Evolutionary conservation across 2,888 invertebrate genomes (phyloP), one percentile per base, ranked within the genome.

Genomic region (Diloba caeruleocephala): DNA sequence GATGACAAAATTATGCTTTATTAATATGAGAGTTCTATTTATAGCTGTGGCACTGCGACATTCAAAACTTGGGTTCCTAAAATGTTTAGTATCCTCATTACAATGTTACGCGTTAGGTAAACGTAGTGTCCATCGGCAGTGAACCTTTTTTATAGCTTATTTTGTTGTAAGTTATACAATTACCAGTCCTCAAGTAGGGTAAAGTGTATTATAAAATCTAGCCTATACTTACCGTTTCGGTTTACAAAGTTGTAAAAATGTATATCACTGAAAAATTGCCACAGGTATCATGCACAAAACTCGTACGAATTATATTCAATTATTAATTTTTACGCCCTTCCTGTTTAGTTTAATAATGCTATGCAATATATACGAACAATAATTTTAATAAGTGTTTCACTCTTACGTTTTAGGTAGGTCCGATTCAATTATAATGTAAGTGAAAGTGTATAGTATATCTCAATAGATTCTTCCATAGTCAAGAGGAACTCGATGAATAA

Each of bases 341-440:
- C 51, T 71, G 50, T 74, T 73, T 71, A 65, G 65, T 68, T 68
- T 26, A 48, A 74, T 74, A 71, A 76, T 75, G 69, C 71, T 82
- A 84, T 78, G 85, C 84, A 88, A 88, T 86, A 85, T 83, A 85
- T 82, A 83, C 84, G 90, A 92, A 91, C 90, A 90, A 90, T 91
- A 88, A 84, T 82, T 71, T 76, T 71, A 68, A 53, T 78, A 71
- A 78, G 81, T 66, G 74, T 78, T 82, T 82, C 81, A 81, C 64
- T 76, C 76, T 84, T 87, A 81, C 74, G 85, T 89, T 84, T 85
- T 92, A 93, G 92, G 88, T 92, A 92, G 92, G 91, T 82, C 86
- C 81, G 85, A 91, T 91, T 89, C 90, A 91, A 90, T 91, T 89
- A 85, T 89, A 81, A 76, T 80, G 69, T 92, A 93, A 92, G 92